These are phyloP conservation scores for Scaptomyza pallida DNA, from an alignment of 1,140 invertebrate genomes.

Conservation along the genomic window DNA sequence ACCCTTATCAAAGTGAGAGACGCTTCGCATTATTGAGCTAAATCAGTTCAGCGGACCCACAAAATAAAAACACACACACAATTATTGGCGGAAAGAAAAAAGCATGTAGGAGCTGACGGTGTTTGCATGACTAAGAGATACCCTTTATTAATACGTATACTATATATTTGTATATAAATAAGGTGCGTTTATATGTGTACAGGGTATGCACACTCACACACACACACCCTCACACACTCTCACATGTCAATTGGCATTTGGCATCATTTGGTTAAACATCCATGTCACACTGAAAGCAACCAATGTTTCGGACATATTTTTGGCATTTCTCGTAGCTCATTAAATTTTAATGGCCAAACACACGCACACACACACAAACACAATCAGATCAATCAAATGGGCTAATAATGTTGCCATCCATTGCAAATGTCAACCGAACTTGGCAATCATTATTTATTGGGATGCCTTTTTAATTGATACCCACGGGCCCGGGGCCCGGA, in stretches of 20 bases:
- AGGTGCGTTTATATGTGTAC: too few species aligned
- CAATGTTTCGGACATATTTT: conserved; percentile 21
- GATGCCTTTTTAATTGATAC: conserved; percentile 28
- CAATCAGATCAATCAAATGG: conserved; percentile 64
- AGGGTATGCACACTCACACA: conserved; percentile 1
- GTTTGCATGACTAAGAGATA: not conserved
- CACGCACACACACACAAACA: not conserved
- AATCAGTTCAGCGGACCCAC: conserved; percentile 29
- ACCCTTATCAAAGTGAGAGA: conserved; percentile 43
- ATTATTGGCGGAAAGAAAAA: not conserved
- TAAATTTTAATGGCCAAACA: conserved; percentile 40
- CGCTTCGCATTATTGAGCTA: conserved; percentile 44
- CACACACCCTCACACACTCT: too few species aligned
- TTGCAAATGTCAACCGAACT: conserved; percentile 51
- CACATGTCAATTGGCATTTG: conserved; percentile 1
- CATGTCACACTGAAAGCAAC: conserved; percentile 11
- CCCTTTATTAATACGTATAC: not conserved
- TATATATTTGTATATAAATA: too few species aligned
- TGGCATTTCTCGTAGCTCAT: conserved; percentile 44
- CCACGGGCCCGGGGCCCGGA: too few species aligned
- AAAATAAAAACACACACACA: conserved; percentile 7
- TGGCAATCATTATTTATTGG: conserved; percentile 45
- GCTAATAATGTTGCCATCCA: conserved; percentile 48
- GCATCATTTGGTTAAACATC: conserved; percentile 8
- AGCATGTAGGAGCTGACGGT: not conserved